Evolutionary conservation across 2,888 invertebrate genomes (phyloP).

Genomic region (Phalangium opilio): DNA sequence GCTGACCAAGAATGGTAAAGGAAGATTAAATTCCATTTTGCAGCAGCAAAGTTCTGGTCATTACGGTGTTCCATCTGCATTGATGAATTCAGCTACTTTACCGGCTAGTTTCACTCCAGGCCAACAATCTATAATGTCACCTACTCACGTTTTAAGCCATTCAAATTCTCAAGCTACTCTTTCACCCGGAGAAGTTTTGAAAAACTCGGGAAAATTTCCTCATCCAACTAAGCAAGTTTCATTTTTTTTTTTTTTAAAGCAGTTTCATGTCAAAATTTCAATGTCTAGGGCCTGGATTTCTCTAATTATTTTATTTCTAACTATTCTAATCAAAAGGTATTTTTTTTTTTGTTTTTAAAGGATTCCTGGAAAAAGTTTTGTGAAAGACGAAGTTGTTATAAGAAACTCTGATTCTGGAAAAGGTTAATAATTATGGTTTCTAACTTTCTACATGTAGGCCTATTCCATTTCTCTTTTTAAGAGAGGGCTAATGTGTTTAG

Average conservation of each 20-base stretch:
- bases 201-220: conserved; percentile 71
- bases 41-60: background rate
- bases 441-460: too few relatives aligned
- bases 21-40: too few relatives aligned
- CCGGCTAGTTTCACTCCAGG: background rate
- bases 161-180: conserved; percentile 7
- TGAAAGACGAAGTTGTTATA: conserved; percentile 87
- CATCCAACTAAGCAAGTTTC: conserved; percentile 53
- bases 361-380: conserved; percentile 80
- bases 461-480: too few relatives aligned
- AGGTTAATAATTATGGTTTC: conserved; percentile 37
- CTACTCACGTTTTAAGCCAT: background rate
- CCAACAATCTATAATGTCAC: background rate
- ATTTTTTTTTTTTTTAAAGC: background rate
- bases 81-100: conserved; percentile 1
- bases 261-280: too few relatives aligned
- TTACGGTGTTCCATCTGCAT: background rate
- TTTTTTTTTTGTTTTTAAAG: conserved; percentile 8
- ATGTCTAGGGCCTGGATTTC: too few relatives aligned
- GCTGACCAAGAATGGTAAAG: too few relatives aligned
- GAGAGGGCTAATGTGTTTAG: too few relatives aligned
- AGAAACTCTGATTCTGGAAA: conserved; percentile 90
- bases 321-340: too few relatives aligned
- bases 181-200: conserved; percentile 69
- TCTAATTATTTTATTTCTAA: too few relatives aligned